phyloP scores from a whole-genome alignment of 2,888 invertebrate species.

The Odontothrips loti region DNA sequence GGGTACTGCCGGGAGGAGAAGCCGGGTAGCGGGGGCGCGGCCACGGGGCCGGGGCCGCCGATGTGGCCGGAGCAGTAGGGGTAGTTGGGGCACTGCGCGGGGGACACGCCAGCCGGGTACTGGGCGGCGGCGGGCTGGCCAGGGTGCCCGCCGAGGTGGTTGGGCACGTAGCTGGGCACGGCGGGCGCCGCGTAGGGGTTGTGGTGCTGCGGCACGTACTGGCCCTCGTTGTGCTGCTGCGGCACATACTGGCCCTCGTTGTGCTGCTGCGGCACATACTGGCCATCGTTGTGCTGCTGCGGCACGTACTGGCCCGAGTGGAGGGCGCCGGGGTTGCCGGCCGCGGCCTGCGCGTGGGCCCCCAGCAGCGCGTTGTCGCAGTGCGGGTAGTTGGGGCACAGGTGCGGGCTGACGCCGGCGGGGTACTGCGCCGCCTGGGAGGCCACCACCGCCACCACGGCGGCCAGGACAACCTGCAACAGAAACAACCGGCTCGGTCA shows the following conservation, averaged over 20 bases:
- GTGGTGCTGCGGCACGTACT: not conserved
- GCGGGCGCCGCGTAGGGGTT: slow-evolving; percentile 36
- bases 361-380: slow-evolving; percentile 51
- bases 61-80: slow-evolving; percentile 49
- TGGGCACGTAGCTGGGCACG: not conserved
- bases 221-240: not conserved
- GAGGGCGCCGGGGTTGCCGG: slow-evolving; percentile 44
- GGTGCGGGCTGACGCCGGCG: slow-evolving; percentile 55
- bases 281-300: not conserved
- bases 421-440: slow-evolving; percentile 52
- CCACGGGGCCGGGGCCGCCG: slow-evolving; percentile 16
- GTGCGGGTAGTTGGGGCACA: slow-evolving; percentile 58
- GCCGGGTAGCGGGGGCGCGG: slow-evolving; percentile 11
- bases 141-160: not conserved
- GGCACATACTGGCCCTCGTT: slow-evolving; percentile 12
- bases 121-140: slow-evolving; percentile 42
- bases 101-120: slow-evolving; percentile 54
- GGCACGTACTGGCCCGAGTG: no score
- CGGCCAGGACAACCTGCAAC: slow-evolving; percentile 10
- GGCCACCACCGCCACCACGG: not conserved
- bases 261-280: not conserved
- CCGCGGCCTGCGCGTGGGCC: slow-evolving; percentile 45
- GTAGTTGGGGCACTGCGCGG: slow-evolving; percentile 58
- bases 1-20: slow-evolving; percentile 47
- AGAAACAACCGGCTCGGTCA: not conserved